Percentiles rank a stretch among this genome's conserved stretches.
Evolutionary conservation across 2,888 invertebrate genomes (phyloP).

Genomic region (Amiota communis): DNA sequence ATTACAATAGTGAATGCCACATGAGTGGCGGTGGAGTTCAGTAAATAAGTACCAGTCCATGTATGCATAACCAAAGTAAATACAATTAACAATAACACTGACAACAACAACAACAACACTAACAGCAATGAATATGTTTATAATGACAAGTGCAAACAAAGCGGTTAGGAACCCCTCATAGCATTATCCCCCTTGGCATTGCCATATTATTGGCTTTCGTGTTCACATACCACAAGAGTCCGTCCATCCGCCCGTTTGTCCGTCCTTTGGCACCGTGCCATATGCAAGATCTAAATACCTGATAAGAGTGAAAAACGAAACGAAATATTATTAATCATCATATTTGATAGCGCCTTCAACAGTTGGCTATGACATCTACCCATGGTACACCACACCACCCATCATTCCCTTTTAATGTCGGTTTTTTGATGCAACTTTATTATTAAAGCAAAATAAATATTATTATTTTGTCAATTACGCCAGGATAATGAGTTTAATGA

Average conservation of each 20-base stretch:
- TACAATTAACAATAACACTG: conserved; percentile 55
- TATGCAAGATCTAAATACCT: no score
- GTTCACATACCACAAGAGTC: neutral
- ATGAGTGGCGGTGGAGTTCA: neutral
- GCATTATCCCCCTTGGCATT: neutral
- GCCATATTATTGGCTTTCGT: neutral
- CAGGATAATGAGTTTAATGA: conserved; percentile 1
- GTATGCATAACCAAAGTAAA: conserved; percentile 50
- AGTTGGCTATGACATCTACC: neutral
- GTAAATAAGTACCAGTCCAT: conserved; percentile 54
- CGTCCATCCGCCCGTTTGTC: no score
- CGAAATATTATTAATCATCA: neutral
- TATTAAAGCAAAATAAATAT: neutral
- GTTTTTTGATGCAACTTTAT: neutral
- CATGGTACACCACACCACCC: neutral
- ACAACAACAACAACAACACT: neutral
- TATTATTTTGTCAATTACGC: neutral
- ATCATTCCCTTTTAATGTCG: neutral
- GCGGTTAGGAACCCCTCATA: neutral
- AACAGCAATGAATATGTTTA: conserved; percentile 7
- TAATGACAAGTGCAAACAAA: conserved; percentile 63
- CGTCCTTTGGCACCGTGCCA: no score
- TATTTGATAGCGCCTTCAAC: neutral
- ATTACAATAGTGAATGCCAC: no score
- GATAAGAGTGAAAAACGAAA: neutral